Evolutionary conservation across 2,888 invertebrate species (phyloP), one percentile per base, ranked within the genome.

Genomic region (Silvanus unidentatus): DNA sequence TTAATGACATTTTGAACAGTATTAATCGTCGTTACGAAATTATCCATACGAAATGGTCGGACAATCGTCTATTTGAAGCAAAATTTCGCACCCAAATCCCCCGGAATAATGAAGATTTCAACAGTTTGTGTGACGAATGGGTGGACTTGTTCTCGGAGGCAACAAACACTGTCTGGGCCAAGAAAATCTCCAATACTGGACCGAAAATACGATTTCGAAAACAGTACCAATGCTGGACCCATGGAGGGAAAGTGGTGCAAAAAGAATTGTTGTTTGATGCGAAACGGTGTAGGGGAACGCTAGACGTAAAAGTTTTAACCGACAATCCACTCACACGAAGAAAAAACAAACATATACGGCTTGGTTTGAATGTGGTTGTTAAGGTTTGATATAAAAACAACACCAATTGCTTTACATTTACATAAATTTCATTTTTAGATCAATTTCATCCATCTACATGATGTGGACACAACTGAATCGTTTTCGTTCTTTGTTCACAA

Each of bases 191-290:
- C 38, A 72, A 72, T 54, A 71, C 71, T 3, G 72, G 72, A 2
- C 71, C 71, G 22, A 70, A 71, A 63, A 69, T 72, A 47, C 60
- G 65, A 46, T 72, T 71, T 56, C 53, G 72, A 44, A 72, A 72
- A 55, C 70, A 70, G 50, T 72, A 72, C 50, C 71, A 72, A 47
- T 72, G 72, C 49, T 72, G 72, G 72, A 69, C 71, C 1, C 65
- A 68, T 28, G 62, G 60, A 28, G 66, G 66, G 38, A 68, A 66
- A 50, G 52, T 61, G 13, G 62, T 72, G 22, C 64, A 66, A 49
- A 71, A 70, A 47, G 70, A 71, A 49, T 54, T 70, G 5, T 50
- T 72, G 16, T 72, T 72, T 57, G 71, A 72, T 57, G 54, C 70
- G n/a, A 59, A 67, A 45, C 59, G 64, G 54, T 72, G 72, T 47